Evolutionary conservation across 2,113 vertebrate species (phyloP).

Genomic region (Crocuta crocuta): DNA sequence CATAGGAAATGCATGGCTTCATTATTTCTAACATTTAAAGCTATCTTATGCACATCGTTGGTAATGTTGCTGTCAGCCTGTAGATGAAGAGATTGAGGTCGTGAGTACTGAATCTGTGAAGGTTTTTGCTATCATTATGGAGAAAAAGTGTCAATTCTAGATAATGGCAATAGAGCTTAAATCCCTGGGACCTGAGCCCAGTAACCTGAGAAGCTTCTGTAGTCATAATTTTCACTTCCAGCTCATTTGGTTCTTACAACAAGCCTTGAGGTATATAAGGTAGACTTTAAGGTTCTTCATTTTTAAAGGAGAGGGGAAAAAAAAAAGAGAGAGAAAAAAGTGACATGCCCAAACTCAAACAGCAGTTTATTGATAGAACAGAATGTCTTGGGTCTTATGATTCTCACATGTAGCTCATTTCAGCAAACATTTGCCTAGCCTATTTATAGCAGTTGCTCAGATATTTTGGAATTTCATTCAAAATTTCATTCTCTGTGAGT

Average conservation of each 20-base stretch:
- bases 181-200: not conserved
- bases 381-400: not conserved
- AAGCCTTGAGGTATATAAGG: not conserved
- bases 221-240: constrained; percentile 44
- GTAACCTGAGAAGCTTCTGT: not conserved
- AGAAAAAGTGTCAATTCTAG: not conserved
- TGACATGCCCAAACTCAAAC: constrained; percentile 6
- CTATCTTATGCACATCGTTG: not conserved
- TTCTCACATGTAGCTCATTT: constrained; percentile 29
- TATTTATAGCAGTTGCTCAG: not conserved
- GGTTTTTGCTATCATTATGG: not conserved
- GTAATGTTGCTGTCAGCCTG: not conserved
- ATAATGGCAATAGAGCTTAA: not conserved
- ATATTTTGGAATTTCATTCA: constrained; percentile 20
- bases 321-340: not conserved
- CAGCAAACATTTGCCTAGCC: constrained; percentile 15
- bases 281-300: constrained; percentile 28
- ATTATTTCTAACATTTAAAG: constrained; percentile 56
- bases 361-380: constrained; percentile 1
- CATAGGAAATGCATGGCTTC: constrained; percentile 52
- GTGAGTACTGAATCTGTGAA: not conserved
- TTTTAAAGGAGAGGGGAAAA: not conserved
- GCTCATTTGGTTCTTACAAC: constrained; percentile 41
- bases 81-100: constrained; percentile 17
- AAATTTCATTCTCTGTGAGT: constrained; percentile 10